phyloP scores from a whole-genome alignment of 30 jellyfish, hydroid and myxozoan genomes.

The Cassiopea andromeda region DNA sequence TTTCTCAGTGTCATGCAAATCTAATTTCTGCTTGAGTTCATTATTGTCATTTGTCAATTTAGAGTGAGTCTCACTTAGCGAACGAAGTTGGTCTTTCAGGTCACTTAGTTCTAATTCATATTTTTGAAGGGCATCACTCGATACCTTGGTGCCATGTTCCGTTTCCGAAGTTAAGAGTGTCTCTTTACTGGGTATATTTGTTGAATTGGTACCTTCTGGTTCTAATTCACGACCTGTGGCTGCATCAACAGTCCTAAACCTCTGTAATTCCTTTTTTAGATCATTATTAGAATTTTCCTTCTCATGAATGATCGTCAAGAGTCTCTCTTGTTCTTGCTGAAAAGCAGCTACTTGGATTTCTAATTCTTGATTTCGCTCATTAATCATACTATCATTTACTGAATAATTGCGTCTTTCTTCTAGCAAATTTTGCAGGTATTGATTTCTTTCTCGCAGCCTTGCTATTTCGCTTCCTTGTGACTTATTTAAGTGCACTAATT shows the following conservation, averaged over 20 bases:
- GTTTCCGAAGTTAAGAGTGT: neutral
- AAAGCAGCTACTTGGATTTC: conserved; percentile 73
- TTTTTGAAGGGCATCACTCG: neutral
- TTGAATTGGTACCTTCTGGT: neutral
- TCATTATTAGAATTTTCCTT: conserved; percentile 35
- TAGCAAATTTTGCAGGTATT: conserved; percentile 56
- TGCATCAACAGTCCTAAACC: neutral
- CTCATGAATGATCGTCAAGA: conserved; percentile 68
- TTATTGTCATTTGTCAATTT: conserved; percentile 22
- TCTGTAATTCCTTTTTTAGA: conserved; percentile 19
- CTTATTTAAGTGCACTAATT: conserved; percentile 62
- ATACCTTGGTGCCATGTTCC: neutral
- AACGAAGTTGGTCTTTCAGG: conserved; percentile 10
- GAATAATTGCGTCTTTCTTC: conserved; percentile 58
- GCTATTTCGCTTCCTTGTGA: conserved; percentile 85
- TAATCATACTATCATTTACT: conserved; percentile 22
- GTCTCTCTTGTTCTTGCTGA: conserved; percentile 82
- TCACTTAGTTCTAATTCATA: conserved; percentile 17
- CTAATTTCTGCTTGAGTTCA: conserved; percentile 60
- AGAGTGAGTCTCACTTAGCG: conserved; percentile 8
- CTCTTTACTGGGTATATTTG: neutral
- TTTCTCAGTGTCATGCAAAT: conserved; percentile 50
- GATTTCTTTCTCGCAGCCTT: conserved; percentile 70
- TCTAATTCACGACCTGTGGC: neutral
- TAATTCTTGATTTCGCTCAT: conserved; percentile 39